Evolutionary conservation across 2,113 vertebrate species (phyloP), one percentile per base, ranked within the genome.

Genomic region (Calidris pygmaea): DNA sequence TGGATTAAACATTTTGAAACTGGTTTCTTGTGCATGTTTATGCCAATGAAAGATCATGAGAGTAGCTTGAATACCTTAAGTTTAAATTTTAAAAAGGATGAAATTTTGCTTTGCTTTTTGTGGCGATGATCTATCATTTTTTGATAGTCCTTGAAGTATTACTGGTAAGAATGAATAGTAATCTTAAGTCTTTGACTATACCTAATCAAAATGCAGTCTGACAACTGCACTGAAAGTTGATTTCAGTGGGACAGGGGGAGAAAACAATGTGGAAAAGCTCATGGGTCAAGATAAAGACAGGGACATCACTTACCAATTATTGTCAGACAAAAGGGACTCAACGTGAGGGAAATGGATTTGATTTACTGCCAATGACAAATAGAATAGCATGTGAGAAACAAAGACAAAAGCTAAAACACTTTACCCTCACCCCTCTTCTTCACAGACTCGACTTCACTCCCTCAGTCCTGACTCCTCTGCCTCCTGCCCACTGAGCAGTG

Each of bases 401-500:
- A 74, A 82, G 16, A 27, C 8, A 39, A 85, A 78, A 89, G 3
- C 7, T 12, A n/a, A 67, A 87, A 2, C 17, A 17, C 9, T 59
- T 89, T n/a, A 37, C 12, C 32, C 7, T 73, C 14, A 55, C 2
- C 3, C 3, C 4, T 55, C 26, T 63, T 79, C 63, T 80, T 91
- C 24, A 29, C 15, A 48, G 19, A 30, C 37, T 79, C 4, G 1
- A 7, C 58, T 63, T 62, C 37, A 48, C 4, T 48, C 14, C n/a
- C 10, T 21, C n/a, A 56, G 43, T 41, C 45, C 11, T 6, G 4
- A 7, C 14, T 45, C 34, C 35, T 58, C 59, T 65, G 27, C 52
- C 10, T 71, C 15, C 20, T 43, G 37, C 4, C 5, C 16, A 6
- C 14, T 1, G 3, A 35, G 9, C 20, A 11, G 18, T 2, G 11